phyloP scores from a whole-genome alignment of 2,113 vertebrate genomes.

The Plectropomus leopardus region DNA sequence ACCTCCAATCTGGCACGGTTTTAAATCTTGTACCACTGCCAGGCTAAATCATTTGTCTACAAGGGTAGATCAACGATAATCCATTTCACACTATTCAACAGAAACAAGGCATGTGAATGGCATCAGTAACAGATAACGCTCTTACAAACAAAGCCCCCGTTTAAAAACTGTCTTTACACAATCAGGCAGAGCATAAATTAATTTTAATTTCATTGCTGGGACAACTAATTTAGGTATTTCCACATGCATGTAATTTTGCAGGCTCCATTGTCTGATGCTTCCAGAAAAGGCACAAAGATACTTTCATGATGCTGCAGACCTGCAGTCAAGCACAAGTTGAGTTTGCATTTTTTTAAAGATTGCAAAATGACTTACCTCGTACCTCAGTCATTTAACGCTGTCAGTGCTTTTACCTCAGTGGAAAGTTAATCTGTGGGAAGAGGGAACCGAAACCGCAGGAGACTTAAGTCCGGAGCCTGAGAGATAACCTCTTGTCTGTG shows the following conservation, averaged over 20 bases:
- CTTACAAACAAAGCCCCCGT: slow-evolving; percentile 19
- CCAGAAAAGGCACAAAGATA: not conserved
- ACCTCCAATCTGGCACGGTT: not conserved
- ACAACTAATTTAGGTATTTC: not conserved
- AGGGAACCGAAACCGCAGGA: slow-evolving; percentile 38
- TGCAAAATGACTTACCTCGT: not conserved
- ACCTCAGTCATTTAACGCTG: not conserved
- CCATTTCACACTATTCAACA: slow-evolving; percentile 26
- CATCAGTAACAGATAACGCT: slow-evolving; percentile 22
- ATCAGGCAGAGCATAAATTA: not conserved
- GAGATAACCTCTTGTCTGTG: accelerated
- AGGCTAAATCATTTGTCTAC: slow-evolving; percentile 23
- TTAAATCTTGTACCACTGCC: slow-evolving; percentile 1
- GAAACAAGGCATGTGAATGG: slow-evolving; percentile 1
- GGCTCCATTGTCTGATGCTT: not conserved
- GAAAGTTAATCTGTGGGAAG: slow-evolving; percentile 43
- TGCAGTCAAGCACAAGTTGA: not conserved
- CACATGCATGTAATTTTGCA: not conserved
- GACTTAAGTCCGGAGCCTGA: not conserved
- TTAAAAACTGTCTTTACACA: slow-evolving; percentile 4
- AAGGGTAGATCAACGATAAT: slow-evolving; percentile 13
- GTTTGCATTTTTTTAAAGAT: not conserved
- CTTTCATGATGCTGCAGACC: not conserved
- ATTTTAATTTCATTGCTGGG: not conserved
- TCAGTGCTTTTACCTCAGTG: not conserved